Evolutionary conservation across 2,797 vertebrate genomes (phyloP).

Genomic region (Potorous gilbertii): DNA sequence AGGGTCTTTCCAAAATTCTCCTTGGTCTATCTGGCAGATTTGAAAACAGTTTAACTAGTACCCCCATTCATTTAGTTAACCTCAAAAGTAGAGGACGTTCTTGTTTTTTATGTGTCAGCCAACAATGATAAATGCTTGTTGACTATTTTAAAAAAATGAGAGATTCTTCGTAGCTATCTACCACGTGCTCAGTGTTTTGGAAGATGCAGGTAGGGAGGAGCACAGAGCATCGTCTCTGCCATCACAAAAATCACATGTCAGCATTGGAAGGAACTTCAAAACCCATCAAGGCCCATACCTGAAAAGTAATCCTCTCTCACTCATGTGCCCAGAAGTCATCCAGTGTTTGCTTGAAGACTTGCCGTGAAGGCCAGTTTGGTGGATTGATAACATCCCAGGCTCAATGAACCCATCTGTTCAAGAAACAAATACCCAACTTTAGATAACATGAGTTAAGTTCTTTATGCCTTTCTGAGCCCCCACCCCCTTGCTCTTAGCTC

Average conservation of each 20-base stretch:
- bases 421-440: not conserved
- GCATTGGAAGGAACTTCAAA: not conserved
- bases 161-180: not conserved
- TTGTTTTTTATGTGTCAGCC: not conserved
- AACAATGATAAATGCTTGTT: not conserved
- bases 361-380: not conserved
- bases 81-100: not conserved
- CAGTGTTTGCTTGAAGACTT: not conserved
- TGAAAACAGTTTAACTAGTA: not conserved
- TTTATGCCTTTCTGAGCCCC: not conserved
- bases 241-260: not conserved
- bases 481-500: not conserved
- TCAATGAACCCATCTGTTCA: not conserved
- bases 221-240: not conserved
- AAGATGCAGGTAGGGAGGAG: not conserved
- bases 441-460: not conserved
- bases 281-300: not conserved
- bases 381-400: not conserved
- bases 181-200: not conserved
- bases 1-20: not conserved
- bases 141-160: not conserved
- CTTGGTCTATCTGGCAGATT: not conserved
- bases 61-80: not conserved
- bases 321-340: not conserved
- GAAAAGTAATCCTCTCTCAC: not conserved